phyloP scores from a whole-genome alignment of 2,888 invertebrate genomes.

The Acronicta alni region DNA sequence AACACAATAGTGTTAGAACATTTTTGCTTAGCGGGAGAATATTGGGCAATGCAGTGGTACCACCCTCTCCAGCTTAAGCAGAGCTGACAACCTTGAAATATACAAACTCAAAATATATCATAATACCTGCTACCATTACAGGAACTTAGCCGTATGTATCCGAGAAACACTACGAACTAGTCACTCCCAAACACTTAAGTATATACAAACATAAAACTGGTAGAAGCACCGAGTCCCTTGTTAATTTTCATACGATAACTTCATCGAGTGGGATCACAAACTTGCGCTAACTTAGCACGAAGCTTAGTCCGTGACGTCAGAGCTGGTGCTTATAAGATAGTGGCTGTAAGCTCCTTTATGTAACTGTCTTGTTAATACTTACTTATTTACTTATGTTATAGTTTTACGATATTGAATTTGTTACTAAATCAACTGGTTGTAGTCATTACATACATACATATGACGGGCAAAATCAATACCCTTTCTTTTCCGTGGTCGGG shows the following conservation, averaged over 20 bases:
- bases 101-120: too few species aligned
- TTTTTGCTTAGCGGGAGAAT: too few species aligned
- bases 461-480: too few species aligned
- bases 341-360: constrained; percentile 25
- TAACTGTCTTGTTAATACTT: constrained; percentile 22
- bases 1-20: too few species aligned
- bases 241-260: constrained; percentile 53
- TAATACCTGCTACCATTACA: not conserved
- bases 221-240: constrained; percentile 18
- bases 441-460: too few species aligned
- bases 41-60: too few species aligned
- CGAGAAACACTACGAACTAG: not conserved
- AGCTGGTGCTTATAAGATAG: constrained; percentile 38
- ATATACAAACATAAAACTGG: constrained; percentile 29
- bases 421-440: too few species aligned
- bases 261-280: constrained; percentile 42
- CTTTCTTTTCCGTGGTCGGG: too few species aligned
- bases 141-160: not conserved
- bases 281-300: constrained; percentile 34
- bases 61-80: too few species aligned
- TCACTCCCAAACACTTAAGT: constrained; percentile 14
- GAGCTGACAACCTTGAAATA: too few species aligned
- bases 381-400: constrained; percentile 18
- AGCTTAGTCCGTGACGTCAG: constrained; percentile 34
- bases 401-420: not conserved